These are phyloP conservation scores for Parotia lawesii DNA, from an alignment of 2,113 vertebrate species.

Conservation along the genomic window DNA sequence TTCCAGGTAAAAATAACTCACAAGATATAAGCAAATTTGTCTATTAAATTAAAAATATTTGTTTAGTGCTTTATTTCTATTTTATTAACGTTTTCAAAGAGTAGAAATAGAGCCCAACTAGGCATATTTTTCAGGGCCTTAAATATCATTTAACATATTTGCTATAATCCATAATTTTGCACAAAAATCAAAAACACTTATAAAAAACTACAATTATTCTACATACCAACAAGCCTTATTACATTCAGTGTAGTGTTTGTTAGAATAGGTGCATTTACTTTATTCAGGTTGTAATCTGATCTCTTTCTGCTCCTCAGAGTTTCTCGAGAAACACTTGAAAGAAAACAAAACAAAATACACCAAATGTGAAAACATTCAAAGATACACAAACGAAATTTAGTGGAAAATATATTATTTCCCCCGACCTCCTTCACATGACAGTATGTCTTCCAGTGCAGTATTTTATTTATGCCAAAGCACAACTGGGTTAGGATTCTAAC, in stretches of 20 bases:
- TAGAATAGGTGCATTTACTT: conserved; percentile 91
- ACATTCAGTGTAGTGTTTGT: conserved; percentile 98
- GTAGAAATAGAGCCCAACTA: neutral
- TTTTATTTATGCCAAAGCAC: neutral
- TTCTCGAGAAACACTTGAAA: conserved; percentile 85
- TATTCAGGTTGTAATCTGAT: conserved; percentile 93
- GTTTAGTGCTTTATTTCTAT: neutral
- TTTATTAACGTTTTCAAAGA: neutral
- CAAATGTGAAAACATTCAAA: neutral
- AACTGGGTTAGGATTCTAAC: neutral
- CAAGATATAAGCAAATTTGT: neutral
- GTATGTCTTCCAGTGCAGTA: neutral
- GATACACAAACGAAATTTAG: neutral
- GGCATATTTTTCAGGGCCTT: neutral
- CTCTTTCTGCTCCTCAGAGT: conserved; percentile 89
- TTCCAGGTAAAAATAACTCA: neutral
- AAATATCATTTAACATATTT: neutral
- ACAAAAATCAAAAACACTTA: neutral
- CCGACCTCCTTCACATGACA: neutral
- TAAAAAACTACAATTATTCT: neutral
- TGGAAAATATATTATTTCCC: neutral
- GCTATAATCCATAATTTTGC: neutral
- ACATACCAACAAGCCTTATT: conserved; percentile 94
- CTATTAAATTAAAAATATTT: neutral
- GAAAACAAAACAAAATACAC: neutral